Evolutionary conservation across 2,888 invertebrate species (phyloP).

Genomic region (Leptarthrus brevirostris): DNA sequence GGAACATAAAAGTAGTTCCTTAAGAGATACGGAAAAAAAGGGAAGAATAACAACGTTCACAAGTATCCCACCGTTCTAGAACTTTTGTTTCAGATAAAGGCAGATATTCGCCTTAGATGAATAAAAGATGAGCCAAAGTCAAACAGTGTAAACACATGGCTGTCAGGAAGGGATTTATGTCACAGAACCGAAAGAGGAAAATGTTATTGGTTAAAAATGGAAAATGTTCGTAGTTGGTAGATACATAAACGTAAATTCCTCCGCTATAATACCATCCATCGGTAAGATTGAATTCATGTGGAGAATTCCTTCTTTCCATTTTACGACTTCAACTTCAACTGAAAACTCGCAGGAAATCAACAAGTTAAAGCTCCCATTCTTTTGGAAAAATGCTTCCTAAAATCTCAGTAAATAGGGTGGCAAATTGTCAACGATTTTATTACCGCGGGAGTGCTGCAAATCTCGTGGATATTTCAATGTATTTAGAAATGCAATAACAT

Average conservation of each 20-base stretch:
- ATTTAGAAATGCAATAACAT: too few relatives aligned
- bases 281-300: conserved; percentile 23
- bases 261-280: conserved; percentile 13
- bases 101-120: conserved; percentile 26
- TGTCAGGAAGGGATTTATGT: conserved; percentile 39
- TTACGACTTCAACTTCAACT: conserved; percentile 14
- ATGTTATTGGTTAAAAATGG: conserved; percentile 3
- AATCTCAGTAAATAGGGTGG: background rate
- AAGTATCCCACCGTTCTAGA: background rate
- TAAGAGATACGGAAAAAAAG: background rate
- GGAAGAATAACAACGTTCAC: background rate
- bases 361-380: conserved; percentile 19
- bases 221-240: conserved; percentile 1
- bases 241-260: conserved; percentile 30
- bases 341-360: conserved; percentile 28
- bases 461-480: background rate
- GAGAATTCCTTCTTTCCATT: conserved; percentile 30
- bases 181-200: background rate
- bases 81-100: conserved; percentile 40
- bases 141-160: conserved; percentile 37
- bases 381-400: background rate
- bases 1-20: background rate
- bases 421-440: conserved; percentile 30
- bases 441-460: background rate
- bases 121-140: conserved; percentile 41